Base-by-base conservation (phyloP, 2,797 vertebrate genomes). In the Coranthus polyacanthus region DNA sequence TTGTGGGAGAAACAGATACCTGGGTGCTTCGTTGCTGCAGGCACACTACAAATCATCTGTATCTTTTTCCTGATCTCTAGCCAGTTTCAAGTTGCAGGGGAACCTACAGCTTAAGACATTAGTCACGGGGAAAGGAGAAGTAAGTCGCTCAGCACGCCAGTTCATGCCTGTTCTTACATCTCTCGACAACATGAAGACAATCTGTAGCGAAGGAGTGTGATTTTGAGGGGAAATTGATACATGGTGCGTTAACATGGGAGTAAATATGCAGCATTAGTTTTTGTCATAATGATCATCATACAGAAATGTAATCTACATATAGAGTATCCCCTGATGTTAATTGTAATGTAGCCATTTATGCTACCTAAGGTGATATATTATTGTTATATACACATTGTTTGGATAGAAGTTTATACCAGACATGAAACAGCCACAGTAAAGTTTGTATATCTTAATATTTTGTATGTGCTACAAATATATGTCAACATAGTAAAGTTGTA, bases 11-110 rank as follows among this genome's bases (percentile, higher is more conserved):
- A 83, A 87, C 58, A 32, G 81, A 90, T 87, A 84, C 81, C 81
- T 78, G 46, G 72, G 60, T 70, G 66, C 81, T 82, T 56, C 17
- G 3, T 70, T 59, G 80, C 89, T 85, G 81, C 71, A 56, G 85
- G 83, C 65, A 0, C 46, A 46, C 66, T 41, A 80, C 82, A 87
- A 85, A 86, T 90, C 85, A 86, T 81, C 76, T 74, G 62, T 83
- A 83, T 90, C 83, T 81, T 73, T 82, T 74, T 79, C 43, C 73
- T 65, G 60, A 87, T 87, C 84, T 82, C 69, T 54, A 76, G 82
- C 79, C 66, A 63, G 79, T 87, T 82, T 86, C 71, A 74, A 62
- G 84, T 88, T 85, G 72, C 78, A 72, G 62, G 50, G 61, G 61
- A 75, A 82, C 61, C 51, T 41, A 44, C 56, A 71, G 72, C 68